Percentiles rank a stretch among this genome's conserved stretches.
These are phyloP conservation scores for Deroplatys truncata DNA, from an alignment of 2,888 invertebrate genomes.

Conservation along the genomic window DNA sequence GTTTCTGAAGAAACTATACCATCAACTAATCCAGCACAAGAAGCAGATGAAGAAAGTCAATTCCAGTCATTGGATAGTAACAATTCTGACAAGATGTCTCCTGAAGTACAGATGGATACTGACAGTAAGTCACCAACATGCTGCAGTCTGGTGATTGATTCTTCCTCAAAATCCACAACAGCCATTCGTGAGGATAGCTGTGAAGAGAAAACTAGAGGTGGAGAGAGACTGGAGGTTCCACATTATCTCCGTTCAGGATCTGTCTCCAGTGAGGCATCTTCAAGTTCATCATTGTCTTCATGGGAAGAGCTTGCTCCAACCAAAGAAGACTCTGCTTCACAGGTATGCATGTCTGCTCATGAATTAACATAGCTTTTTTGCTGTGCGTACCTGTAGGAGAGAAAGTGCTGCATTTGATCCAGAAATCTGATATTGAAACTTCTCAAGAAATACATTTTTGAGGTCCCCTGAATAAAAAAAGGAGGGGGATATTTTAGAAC, in stretches of 20 bases:
- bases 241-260: conserved; percentile 32
- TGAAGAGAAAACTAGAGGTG: not conserved
- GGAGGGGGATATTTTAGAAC: no score
- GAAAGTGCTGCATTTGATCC: no score
- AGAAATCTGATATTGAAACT: no score
- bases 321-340: conserved; percentile 32
- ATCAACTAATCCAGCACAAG: not conserved
- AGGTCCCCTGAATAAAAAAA: no score
- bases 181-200: not conserved
- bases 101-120: not conserved
- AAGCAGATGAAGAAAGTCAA: not conserved
- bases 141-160: not conserved
- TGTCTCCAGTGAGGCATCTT: conserved; percentile 33
- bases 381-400: no score
- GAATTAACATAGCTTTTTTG: no score
- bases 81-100: not conserved
- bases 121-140: not conserved
- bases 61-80: conserved; percentile 1
- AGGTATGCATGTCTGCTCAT: not conserved
- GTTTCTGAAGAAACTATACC: not conserved
- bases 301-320: conserved; percentile 39
- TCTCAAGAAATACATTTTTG: no score
- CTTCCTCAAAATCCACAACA: not conserved
- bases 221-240: not conserved
- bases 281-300: conserved; percentile 40